Conservation (phyloP, 2,113 vertebrate genomes). For the Regulus satrapa region DNA sequence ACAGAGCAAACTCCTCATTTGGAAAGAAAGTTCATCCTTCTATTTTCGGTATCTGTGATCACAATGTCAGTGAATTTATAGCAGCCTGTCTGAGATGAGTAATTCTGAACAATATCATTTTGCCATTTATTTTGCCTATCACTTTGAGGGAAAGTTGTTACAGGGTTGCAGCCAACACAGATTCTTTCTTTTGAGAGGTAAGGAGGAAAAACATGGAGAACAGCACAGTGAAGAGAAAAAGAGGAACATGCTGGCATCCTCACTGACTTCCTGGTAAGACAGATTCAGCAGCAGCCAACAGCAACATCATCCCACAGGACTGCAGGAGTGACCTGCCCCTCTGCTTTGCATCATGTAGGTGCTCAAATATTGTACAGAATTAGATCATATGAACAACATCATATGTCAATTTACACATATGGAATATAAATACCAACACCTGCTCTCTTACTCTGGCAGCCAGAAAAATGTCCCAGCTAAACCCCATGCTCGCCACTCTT, state of each 20-base stretch:
- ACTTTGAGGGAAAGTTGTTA: slow-evolving; percentile 2
- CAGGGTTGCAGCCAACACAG: not conserved
- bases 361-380: not conserved
- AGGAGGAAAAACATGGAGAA: not conserved
- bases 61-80: not conserved
- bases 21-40: not conserved
- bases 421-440: not conserved
- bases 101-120: slow-evolving; percentile 23
- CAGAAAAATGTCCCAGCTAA: not conserved
- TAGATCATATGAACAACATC: not conserved
- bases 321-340: not conserved
- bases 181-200: not conserved
- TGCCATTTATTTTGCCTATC: not conserved
- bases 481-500: fast-evolving
- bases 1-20: not conserved
- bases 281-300: not conserved
- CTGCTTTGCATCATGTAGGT: not conserved
- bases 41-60: slow-evolving; percentile 20
- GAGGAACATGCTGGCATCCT: not conserved
- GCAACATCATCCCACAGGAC: not conserved
- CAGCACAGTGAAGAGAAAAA: not conserved
- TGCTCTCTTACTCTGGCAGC: not conserved
- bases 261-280: not conserved
- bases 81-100: not conserved
- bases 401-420: not conserved